phyloP scores from a whole-genome alignment of 2,113 vertebrate genomes.

The Brachyhypopomus gauderio region DNA sequence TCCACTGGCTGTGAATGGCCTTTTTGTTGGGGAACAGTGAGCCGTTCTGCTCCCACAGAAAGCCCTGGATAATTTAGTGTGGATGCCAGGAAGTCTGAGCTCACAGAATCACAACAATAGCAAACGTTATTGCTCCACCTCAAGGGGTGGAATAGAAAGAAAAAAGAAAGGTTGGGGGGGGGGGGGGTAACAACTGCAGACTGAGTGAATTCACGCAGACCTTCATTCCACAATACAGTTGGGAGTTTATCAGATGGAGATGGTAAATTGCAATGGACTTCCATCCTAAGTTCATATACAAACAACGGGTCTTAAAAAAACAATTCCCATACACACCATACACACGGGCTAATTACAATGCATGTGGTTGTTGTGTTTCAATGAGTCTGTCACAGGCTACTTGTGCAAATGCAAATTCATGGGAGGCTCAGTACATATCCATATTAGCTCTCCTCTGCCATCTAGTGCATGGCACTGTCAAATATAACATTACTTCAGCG shows the following conservation, averaged over 20 bases:
- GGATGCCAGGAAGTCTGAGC: conserved; percentile 94
- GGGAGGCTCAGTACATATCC: neutral
- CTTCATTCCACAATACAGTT: conserved; percentile 25
- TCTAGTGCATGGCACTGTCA: conserved; percentile 17
- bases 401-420: neutral
- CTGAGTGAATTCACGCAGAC: conserved; percentile 68
- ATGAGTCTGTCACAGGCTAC: neutral
- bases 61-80: conserved; percentile 84
- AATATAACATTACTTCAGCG: neutral
- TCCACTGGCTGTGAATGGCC: conserved; percentile 82
- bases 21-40: conserved; percentile 95
- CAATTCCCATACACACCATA: too few relatives aligned
- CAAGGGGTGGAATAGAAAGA: conserved; percentile 56
- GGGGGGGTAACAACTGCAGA: conserved; percentile 73
- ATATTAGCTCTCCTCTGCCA: conserved; percentile 34
- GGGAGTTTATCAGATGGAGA: neutral
- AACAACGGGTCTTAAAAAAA: neutral
- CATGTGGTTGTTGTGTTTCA: neutral
- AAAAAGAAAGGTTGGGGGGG: conserved; percentile 37
- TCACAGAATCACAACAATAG: conserved; percentile 89
- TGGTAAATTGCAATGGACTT: too few relatives aligned
- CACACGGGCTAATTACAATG: neutral
- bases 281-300: too few relatives aligned
- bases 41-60: conserved; percentile 85
- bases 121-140: conserved; percentile 85